Base-by-base conservation (phyloP, 2,113 vertebrate genomes). In the Nothobranchius kuhntae region DNA sequence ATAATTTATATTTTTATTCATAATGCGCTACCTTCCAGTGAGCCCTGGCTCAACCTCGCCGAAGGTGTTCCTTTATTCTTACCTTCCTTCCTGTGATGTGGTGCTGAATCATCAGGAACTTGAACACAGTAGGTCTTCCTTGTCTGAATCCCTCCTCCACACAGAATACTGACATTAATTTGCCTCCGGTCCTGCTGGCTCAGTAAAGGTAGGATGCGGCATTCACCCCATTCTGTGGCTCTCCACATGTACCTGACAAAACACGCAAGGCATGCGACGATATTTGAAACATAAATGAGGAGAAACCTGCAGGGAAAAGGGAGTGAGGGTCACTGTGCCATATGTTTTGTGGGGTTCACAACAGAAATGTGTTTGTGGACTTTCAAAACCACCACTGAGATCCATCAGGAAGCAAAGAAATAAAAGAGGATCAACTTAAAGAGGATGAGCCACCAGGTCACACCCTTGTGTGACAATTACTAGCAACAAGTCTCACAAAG, bases 61-160 rank as follows among this genome's bases (percentile, higher is more conserved):
- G 14, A 68, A 61, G 50, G 50, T 47, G 7, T 47, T 45, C 9
- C 42, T 59, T 55, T 1, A 8, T 9, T 17, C 66, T 6, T 90
- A 98, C 98, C 95, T 91, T 98, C 95, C 88, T 94, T 96, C 75
- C 87, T 77, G 53, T 63, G 91, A 61, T 87, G 88, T 13, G 79
- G 56, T 44, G 87, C 64, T 0, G 68, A 67, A 0, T 90, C 91
- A 45, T 86, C 59, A 2, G 77, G 12, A 68, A 91, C 88, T 83
- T 96, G 96, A 61, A 90, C 91, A 21, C 98, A 99, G 87, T 94
- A 98, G 9, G 94, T 95, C 66, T 95, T 94, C 11, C 97, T 94
- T 60, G 85, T 94, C 83, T 98, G 95, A 79, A 96, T 86, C n/a
- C 98, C 98, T 13, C 94, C 95, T 77, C 98, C 98, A 63, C 98